Percentiles rank a stretch among this genome's conserved stretches.
These are phyloP conservation scores for Acleris laterana DNA, from an alignment of 2,888 invertebrate species.

Conservation along the genomic window DNA sequence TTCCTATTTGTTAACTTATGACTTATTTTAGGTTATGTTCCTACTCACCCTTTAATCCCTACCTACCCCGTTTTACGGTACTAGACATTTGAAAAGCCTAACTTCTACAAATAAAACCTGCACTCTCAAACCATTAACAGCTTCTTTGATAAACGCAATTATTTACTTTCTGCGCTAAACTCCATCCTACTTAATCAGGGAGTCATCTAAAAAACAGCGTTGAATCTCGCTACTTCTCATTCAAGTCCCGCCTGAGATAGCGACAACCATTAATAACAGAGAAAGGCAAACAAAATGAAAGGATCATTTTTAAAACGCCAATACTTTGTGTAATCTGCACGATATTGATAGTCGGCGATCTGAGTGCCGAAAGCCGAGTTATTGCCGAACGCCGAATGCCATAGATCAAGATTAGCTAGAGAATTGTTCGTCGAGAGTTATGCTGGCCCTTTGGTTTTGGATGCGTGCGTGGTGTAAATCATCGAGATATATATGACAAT, in stretches of 20 bases:
- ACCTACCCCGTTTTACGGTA: no score
- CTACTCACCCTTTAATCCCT: no score
- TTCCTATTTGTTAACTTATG: no score
- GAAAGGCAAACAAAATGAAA: constrained; percentile 57
- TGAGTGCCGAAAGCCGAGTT: constrained; percentile 44
- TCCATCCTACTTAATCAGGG: constrained; percentile 23
- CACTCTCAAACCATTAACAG: background rate
- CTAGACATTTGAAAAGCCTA: no score
- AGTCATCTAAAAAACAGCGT: constrained; percentile 28
- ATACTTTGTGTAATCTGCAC: constrained; percentile 40
- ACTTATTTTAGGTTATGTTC: no score
- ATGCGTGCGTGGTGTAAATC: constrained; percentile 9
- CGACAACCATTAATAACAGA: constrained; percentile 58
- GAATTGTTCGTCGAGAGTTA: constrained; percentile 36
- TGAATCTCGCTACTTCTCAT: constrained; percentile 51
- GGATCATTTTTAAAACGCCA: constrained; percentile 57
- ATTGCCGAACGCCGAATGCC: constrained; percentile 46
- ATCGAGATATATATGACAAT: constrained; percentile 8
- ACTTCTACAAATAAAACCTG: no score
- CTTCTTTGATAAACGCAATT: constrained; percentile 22
- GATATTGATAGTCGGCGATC: constrained; percentile 41
- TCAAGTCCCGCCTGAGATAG: constrained; percentile 57
- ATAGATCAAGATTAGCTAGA: constrained; percentile 50
- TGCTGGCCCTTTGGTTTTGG: constrained; percentile 24
- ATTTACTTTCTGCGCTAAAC: constrained; percentile 17